These are phyloP conservation scores for Amphipyra tragopoginis DNA, from an alignment of 2,888 invertebrate genomes.

Conservation along the genomic window DNA sequence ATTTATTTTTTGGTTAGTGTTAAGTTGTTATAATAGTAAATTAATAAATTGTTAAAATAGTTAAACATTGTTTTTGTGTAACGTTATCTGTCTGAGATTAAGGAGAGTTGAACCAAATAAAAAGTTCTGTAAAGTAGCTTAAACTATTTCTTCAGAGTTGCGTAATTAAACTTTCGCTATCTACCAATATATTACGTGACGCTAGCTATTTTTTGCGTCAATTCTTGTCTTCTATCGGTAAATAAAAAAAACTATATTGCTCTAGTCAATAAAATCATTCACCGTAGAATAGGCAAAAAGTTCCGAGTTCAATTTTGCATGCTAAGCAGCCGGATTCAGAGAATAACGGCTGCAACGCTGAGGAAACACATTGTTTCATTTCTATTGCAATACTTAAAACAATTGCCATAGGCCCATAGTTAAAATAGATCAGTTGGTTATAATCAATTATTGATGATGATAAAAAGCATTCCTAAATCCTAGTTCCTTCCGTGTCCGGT, in stretches of 20 bases:
- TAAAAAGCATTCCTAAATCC: constrained; percentile 26
- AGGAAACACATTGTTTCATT: constrained; percentile 32
- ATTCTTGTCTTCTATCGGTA: constrained; percentile 66
- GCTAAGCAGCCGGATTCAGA: constrained; percentile 55
- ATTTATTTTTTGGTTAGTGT: constrained; percentile 74
- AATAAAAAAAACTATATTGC: constrained; percentile 68
- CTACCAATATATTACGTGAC: constrained; percentile 83
- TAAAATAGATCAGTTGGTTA: constrained; percentile 17
- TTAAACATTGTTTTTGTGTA: constrained; percentile 35
- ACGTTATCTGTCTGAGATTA: constrained; percentile 15
- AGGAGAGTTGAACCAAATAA: constrained; percentile 19
- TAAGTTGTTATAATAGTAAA: constrained; percentile 65
- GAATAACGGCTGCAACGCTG: constrained; percentile 22
- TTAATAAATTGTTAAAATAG: constrained; percentile 56
- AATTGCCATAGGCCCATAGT: not conserved
- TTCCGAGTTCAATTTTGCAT: constrained; percentile 68
- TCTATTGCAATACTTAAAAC: constrained; percentile 8
- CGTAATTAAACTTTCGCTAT: constrained; percentile 82
- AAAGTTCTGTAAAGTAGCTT: constrained; percentile 28
- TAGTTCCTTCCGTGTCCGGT: constrained; percentile 56
- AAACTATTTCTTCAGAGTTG: constrained; percentile 61
- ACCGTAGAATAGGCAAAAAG: constrained; percentile 77
- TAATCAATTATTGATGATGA: constrained; percentile 27
- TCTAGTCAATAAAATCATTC: constrained; percentile 68
- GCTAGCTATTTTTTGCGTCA: constrained; percentile 69